These are phyloP conservation scores for Leucopsar rothschildi DNA, from an alignment of 2,113 vertebrate genomes.

Conservation along the genomic window DNA sequence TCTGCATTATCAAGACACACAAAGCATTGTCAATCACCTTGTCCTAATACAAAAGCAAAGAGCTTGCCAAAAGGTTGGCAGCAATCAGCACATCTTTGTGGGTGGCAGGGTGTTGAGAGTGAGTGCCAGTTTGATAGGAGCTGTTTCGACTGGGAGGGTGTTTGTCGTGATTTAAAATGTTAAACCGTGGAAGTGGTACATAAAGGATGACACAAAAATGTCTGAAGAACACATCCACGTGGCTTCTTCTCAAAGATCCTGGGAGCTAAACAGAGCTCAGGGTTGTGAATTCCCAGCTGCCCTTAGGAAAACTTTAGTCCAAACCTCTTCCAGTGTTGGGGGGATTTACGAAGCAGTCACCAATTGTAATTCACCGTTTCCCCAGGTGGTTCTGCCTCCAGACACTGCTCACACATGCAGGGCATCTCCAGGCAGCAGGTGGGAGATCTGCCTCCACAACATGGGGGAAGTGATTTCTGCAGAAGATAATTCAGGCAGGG, in stretches of 20 bases:
- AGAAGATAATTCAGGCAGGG: neutral
- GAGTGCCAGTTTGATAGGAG: neutral
- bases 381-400: neutral
- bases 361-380: accelerated
- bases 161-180: neutral
- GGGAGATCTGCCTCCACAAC: neutral
- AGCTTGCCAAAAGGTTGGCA: slow-evolving; percentile 16
- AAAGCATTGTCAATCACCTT: slow-evolving; percentile 31
- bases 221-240: neutral
- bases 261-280: neutral
- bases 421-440: neutral
- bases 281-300: neutral
- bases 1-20: neutral
- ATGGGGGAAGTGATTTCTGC: neutral
- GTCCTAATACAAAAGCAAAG: slow-evolving; percentile 23
- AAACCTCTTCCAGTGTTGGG: neutral
- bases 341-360: neutral
- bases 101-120: neutral
- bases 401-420: neutral
- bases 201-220: neutral
- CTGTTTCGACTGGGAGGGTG: neutral
- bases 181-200: neutral
- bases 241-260: neutral
- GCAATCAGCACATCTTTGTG: neutral
- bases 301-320: neutral